Conservation (phyloP, 2,113 vertebrate genomes). For the Barnardius zonarius region DNA sequence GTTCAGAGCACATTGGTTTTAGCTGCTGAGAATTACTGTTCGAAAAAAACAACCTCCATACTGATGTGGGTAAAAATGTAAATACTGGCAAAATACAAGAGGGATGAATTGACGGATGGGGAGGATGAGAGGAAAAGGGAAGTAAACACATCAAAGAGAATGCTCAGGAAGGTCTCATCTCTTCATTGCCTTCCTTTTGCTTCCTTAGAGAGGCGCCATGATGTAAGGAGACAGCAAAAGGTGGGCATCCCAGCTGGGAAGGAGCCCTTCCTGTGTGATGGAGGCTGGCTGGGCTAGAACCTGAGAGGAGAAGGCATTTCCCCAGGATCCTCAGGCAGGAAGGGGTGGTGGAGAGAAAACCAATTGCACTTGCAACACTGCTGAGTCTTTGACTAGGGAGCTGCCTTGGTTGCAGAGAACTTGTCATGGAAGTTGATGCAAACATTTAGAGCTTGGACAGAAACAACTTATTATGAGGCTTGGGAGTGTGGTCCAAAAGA, state of each 20-base stretch:
- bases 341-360: neutral
- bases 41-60: neutral
- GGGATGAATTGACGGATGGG: neutral
- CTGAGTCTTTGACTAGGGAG: neutral
- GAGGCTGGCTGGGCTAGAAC: neutral
- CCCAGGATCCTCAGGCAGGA: neutral
- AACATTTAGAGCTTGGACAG: neutral
- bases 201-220: neutral
- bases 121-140: neutral
- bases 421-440: neutral
- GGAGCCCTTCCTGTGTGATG: neutral
- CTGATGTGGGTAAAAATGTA: neutral
- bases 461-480: neutral
- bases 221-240: neutral
- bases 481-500: neutral
- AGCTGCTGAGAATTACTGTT: neutral
- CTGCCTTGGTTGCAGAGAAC: neutral
- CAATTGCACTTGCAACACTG: neutral
- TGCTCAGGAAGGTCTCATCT: neutral
- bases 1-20: neutral
- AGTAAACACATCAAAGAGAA: neutral
- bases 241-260: neutral
- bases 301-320: neutral
- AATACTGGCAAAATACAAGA: neutral
- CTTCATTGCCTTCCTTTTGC: neutral